Evolutionary conservation across 30 jellyfish, hydroid and myxozoan species (phyloP).

Genomic region (Mastigias papua): DNA sequence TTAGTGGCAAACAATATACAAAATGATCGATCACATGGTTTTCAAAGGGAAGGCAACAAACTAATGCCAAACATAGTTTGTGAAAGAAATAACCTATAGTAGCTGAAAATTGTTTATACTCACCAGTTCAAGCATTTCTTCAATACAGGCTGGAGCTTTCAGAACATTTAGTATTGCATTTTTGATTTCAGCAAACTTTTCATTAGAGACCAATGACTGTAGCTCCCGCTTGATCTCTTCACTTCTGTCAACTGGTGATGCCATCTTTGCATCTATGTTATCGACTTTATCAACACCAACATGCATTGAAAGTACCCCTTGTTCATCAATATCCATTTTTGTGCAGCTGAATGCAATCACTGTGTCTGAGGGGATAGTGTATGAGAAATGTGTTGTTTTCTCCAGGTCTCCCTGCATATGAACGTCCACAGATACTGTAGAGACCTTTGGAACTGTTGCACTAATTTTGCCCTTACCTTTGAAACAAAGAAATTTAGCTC

Average conservation of each 20-base stretch:
- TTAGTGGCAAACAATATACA: too few relatives aligned
- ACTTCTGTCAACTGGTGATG: not conserved
- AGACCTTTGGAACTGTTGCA: conserved; percentile 50
- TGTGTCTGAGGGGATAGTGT: conserved; percentile 85
- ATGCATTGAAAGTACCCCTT: conserved; percentile 78
- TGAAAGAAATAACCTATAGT: too few relatives aligned
- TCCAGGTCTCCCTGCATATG: conserved; percentile 71
- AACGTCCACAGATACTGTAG: conserved; percentile 71
- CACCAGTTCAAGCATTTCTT: conserved; percentile 51
- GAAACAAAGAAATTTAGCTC: too few relatives aligned
- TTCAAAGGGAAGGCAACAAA: too few relatives aligned
- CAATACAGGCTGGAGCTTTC: conserved; percentile 40
- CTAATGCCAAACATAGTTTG: too few relatives aligned
- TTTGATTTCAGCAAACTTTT: conserved; percentile 26
- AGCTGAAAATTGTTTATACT: too few relatives aligned
- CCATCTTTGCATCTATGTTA: conserved; percentile 33
- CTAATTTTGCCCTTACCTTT: conserved; percentile 69
- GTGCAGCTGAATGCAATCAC: conserved; percentile 94
- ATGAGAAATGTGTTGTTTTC: conserved; percentile 51
- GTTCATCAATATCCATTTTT: conserved; percentile 60
- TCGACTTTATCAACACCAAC: conserved; percentile 83
- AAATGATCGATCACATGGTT: too few relatives aligned
- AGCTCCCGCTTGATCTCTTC: conserved; percentile 32
- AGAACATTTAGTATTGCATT: conserved; percentile 2
- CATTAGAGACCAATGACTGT: conserved; percentile 24